These are phyloP conservation scores for Trachymyrmex cornetzi DNA, from an alignment of 1,140 invertebrate species.

Conservation along the genomic window DNA sequence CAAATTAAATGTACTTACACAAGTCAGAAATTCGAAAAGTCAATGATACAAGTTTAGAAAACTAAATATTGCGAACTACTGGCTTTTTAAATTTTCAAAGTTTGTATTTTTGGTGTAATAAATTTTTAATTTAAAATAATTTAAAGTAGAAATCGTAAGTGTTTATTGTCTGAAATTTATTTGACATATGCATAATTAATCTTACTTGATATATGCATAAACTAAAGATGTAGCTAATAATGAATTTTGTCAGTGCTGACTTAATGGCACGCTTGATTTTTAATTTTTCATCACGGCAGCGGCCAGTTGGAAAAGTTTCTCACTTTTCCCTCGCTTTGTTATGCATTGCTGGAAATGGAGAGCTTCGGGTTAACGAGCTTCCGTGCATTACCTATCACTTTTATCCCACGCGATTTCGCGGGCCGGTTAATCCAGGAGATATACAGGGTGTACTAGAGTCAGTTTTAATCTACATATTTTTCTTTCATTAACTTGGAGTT, in stretches of 20 bases:
- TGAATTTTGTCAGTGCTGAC: neutral
- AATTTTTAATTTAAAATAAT: slow-evolving; percentile 14
- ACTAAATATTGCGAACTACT: neutral
- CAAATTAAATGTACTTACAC: neutral
- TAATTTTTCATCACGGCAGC: slow-evolving; percentile 35
- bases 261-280: slow-evolving; percentile 33
- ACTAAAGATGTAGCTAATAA: neutral
- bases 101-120: neutral
- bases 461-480: neutral
- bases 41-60: neutral
- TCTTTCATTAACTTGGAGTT: neutral
- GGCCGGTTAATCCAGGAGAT: slow-evolving; percentile 17
- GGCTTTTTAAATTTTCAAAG: neutral
- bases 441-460: slow-evolving; percentile 4
- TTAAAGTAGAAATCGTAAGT: too few species aligned
- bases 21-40: neutral
- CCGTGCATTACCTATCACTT: slow-evolving; percentile 51
- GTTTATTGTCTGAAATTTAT: neutral
- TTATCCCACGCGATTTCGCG: slow-evolving; percentile 48
- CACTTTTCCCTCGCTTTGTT: slow-evolving; percentile 41
- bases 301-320: slow-evolving; percentile 15
- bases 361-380: slow-evolving; percentile 35
- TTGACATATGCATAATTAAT: too few species aligned
- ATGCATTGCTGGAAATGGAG: slow-evolving; percentile 54
- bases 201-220: neutral